Base-by-base conservation (phyloP, 2,113 vertebrate species). In the Chrysochloris asiatica region DNA sequence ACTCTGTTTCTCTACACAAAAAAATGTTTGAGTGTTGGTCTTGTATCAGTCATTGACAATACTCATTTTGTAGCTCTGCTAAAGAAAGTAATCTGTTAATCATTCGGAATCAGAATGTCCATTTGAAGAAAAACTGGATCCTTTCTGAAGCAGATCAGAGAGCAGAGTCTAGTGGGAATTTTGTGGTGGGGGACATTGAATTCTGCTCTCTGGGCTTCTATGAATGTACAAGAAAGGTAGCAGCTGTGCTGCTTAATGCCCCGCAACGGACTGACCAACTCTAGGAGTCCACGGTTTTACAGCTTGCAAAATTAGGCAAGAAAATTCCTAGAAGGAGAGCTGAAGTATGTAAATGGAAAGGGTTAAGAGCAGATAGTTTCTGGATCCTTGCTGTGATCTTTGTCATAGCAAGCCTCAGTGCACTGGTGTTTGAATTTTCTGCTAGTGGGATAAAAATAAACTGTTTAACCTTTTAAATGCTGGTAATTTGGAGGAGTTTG, bases 381-480 rank as follows among this genome's bases (percentile, higher is more conserved):
- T 71, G 41, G 50, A 50, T 79, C 71, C 95, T 95, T 22, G 19
- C 83, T 95, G 56, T 81, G 94, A 86, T 48, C 52, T 93, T 92
- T 83, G 79, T 90, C 93, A 81, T 30, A 61, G 43, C 0, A 52
- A 86, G 38, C 61, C n/a, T 1, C 38, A 67, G 59, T 16, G 43
- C 89, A 89, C 8, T 95, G 56, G 17, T 72, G 73, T 43, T 26
- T 10, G 69, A 47, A 56, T 63, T 93, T 76, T 92, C 80, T 79
- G 63, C 86, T 86, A 10, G 14, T 71, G 45, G 69, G 61, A 79
- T 95, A 96, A 96, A 96, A 96, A 95, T 96, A 95, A 93, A 75
- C 13, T 12, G 19, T 78, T 92, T 94, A 96, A 95, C 92, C 88
- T 97, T 95, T 95, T 78, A 96, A 92, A 87, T 89, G 73, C 86